Evolutionary conservation across 2,888 invertebrate species (phyloP).

Genomic region (Sepioteuthis lessoniana): DNA sequence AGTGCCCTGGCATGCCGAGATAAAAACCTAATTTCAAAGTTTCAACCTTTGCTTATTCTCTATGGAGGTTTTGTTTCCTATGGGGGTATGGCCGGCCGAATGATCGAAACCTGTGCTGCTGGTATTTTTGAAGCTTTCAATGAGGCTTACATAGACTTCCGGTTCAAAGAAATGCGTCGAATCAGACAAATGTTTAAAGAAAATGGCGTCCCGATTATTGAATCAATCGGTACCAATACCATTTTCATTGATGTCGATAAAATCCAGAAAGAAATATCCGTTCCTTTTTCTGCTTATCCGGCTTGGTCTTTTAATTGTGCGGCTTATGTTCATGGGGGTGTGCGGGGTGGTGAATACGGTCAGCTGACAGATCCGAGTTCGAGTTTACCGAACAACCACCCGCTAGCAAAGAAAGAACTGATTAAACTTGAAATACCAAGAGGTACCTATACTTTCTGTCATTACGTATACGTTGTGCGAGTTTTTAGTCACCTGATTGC

Average conservation of each 20-base stretch:
- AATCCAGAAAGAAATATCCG: background rate
- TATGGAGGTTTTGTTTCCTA: constrained; percentile 51
- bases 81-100: constrained; percentile 52
- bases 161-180: constrained; percentile 45
- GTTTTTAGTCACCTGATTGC: background rate
- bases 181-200: constrained; percentile 46
- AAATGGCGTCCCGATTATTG: constrained; percentile 48
- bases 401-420: constrained; percentile 35
- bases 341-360: background rate
- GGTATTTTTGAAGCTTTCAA: constrained; percentile 51
- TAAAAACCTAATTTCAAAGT: background rate
- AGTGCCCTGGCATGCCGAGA: constrained; percentile 45
- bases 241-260: constrained; percentile 50
- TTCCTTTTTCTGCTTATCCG: constrained; percentile 40
- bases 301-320: constrained; percentile 50
- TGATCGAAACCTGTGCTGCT: constrained; percentile 51
- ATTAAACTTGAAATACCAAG: constrained; percentile 50
- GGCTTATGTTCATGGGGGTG: constrained; percentile 50
- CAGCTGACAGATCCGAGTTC: too few species aligned
- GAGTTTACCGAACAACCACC: background rate
- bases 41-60: constrained; percentile 40
- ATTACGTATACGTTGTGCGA: background rate
- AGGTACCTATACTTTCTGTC: constrained; percentile 48
- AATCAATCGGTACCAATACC: constrained; percentile 49
- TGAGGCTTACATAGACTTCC: constrained; percentile 49